A percentile compares a stretch with the other conserved stretches of the same genome.
These are phyloP conservation scores for Enteromius afrohamiltoni DNA, from an alignment of 2,797 vertebrate genomes.

Conservation along the genomic window DNA sequence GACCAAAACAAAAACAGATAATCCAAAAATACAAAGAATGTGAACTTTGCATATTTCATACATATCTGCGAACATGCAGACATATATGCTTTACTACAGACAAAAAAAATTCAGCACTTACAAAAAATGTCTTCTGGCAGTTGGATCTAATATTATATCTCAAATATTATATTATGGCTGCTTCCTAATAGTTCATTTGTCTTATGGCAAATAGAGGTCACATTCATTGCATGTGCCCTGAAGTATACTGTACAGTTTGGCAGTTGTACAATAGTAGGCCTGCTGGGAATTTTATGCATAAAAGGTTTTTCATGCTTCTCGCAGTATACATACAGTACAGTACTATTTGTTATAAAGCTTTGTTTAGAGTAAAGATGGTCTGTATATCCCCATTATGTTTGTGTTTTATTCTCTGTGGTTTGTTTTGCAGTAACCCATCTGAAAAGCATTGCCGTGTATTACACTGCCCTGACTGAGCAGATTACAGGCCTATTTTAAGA, in stretches of 20 bases:
- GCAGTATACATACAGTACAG: not conserved
- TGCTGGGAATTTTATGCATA: not conserved
- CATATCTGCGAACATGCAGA: too few relatives aligned
- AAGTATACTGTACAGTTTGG: not conserved
- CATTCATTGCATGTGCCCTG: not conserved
- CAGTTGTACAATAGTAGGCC: not conserved
- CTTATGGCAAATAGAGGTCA: not conserved
- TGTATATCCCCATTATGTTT: not conserved
- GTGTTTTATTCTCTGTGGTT: not conserved
- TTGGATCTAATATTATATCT: not conserved
- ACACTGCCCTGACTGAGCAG: slow-evolving; percentile 15
- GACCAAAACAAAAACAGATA: not conserved
- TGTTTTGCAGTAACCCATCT: not conserved
- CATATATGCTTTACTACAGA: too few relatives aligned
- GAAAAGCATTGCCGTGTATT: slow-evolving; percentile 2
- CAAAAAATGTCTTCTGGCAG: not conserved
- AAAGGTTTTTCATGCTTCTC: not conserved
- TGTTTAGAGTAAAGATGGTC: not conserved
- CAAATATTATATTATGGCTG: not conserved
- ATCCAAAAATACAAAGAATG: too few relatives aligned
- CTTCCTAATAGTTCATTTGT: not conserved
- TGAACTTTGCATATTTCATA: too few relatives aligned
- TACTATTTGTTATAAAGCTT: not conserved
- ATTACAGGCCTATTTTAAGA: slow-evolving; percentile 43
- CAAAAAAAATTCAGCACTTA: too few relatives aligned